phyloP scores from a whole-genome alignment of 35 echinoderm and acorn worm species.

The Patiria miniata region DNA sequence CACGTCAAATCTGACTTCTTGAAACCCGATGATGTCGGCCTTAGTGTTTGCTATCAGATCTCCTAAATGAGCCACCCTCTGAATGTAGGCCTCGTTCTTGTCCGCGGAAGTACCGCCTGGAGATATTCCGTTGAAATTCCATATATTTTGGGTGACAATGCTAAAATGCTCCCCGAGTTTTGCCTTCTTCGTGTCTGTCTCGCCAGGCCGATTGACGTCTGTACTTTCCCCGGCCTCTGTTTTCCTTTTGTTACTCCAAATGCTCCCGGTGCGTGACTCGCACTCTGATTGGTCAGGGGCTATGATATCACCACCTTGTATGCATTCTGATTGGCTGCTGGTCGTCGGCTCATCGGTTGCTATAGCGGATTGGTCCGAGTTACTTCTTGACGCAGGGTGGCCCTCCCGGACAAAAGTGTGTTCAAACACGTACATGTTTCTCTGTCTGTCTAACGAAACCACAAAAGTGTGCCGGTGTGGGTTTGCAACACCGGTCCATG shows the following conservation, averaged over 20 bases:
- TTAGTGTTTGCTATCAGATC: conserved; percentile 18
- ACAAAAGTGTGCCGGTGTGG: conserved; percentile 21
- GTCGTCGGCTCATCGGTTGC: background rate
- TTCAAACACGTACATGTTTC: conserved; percentile 18
- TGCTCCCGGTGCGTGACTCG: background rate
- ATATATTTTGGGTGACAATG: conserved; percentile 35
- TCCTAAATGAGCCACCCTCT: conserved; percentile 8
- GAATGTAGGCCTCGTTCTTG: background rate
- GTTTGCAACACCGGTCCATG: background rate
- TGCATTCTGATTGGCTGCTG: background rate
- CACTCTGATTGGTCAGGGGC: conserved; percentile 20
- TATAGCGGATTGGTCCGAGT: background rate
- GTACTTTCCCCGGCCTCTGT: background rate
- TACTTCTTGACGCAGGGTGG: background rate
- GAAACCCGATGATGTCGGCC: conserved; percentile 63
- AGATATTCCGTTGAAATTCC: conserved; percentile 37
- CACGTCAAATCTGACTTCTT: conserved; percentile 65
- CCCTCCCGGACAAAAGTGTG: background rate
- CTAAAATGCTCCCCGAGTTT: background rate
- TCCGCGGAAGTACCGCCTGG: background rate
- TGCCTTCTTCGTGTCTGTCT: background rate
- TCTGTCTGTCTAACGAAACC: conserved; percentile 34
- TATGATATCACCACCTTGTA: background rate
- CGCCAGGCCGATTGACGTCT: background rate
- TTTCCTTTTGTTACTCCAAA: background rate